Evolutionary conservation across 2,113 vertebrate genomes (phyloP), one percentile per base, ranked within the genome.

Genomic region (Mungos mungo): DNA sequence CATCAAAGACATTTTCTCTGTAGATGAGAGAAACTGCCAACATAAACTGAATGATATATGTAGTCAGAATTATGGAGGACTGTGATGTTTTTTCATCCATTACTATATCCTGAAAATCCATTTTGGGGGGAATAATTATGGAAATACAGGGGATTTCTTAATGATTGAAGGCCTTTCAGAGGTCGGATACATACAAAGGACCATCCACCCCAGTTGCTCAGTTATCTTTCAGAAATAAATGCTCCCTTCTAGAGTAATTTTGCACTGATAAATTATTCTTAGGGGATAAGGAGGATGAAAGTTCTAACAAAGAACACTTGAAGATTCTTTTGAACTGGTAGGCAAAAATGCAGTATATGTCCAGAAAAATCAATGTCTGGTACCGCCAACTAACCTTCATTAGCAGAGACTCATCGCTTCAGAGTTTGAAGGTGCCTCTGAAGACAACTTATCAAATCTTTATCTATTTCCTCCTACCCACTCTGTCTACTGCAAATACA

Each of bases 181-280:
- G n/a, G 12, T 31, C 74, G 79, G 1, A 87, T 35, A 87, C 41
- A 60, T 72, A 71, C 7, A 96, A 81, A 87, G 5, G 6, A 45
- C 14, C 5, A 77, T 71, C 94, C 45, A 71, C 7, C 11, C 47
- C 50, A 86, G 47, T 41, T 95, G 18, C 12, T 92, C 65, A 74
- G 63, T 95, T 92, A 93, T 92, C 63, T 27, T 93, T 76, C 92
- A 92, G 72, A 96, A 96, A 95, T 69, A 93, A 88, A 92, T 66
- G 10, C 4, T 93, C 68, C 60, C 88, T 86, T 89, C 54, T 52
- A 96, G 25, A 82, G 41, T 94, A 31, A 94, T 90, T 92, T 91
- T 93, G 16, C 13, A 63, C 23, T 77, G 35, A 79, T 60, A 88
- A 33, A 88, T 77, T 81, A 89, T 95, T n/a, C 35, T 21, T 54